These are phyloP conservation scores for Punctoribates punctum DNA, from an alignment of 2,888 invertebrate genomes.

Conservation along the genomic window DNA sequence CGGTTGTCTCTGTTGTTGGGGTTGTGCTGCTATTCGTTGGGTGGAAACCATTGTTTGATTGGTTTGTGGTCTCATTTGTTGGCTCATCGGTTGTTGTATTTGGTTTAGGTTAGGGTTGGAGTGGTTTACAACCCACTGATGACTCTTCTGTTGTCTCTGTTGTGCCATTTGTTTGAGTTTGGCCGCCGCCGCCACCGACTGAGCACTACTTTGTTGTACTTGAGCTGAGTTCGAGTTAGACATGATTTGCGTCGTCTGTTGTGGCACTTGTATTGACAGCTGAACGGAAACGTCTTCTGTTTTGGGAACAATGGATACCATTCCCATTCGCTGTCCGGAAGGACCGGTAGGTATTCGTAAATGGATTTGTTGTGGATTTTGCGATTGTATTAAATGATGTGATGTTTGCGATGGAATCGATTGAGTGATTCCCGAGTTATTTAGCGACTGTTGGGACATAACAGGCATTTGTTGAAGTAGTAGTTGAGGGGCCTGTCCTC, in stretches of 20 bases:
- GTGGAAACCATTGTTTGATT: background rate
- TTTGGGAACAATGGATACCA: constrained; percentile 21
- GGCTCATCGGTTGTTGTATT: background rate
- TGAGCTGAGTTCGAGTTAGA: background rate
- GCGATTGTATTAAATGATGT: constrained; percentile 9
- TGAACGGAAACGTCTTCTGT: constrained; percentile 15
- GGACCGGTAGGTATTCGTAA: background rate
- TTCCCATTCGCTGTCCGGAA: constrained; percentile 8
- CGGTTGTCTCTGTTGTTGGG: constrained; percentile 14
- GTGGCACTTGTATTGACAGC: constrained; percentile 36
- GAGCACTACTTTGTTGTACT: constrained; percentile 9
- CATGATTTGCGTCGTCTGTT: background rate
- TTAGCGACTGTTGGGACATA: background rate
- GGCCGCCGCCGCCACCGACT: background rate
- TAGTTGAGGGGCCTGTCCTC: background rate
- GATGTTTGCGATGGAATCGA: constrained; percentile 3
- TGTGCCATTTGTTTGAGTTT: constrained; percentile 39
- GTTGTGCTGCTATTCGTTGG: background rate
- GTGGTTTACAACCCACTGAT: constrained; percentile 29
- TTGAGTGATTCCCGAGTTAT: background rate
- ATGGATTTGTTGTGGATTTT: constrained; percentile 17
- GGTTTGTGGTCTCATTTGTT: constrained; percentile 12
- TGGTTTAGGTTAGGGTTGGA: background rate
- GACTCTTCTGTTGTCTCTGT: background rate
- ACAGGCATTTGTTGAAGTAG: constrained; percentile 14